phyloP scores from a whole-genome alignment of 2,888 invertebrate genomes.

The Xestia rhomboidea region DNA sequence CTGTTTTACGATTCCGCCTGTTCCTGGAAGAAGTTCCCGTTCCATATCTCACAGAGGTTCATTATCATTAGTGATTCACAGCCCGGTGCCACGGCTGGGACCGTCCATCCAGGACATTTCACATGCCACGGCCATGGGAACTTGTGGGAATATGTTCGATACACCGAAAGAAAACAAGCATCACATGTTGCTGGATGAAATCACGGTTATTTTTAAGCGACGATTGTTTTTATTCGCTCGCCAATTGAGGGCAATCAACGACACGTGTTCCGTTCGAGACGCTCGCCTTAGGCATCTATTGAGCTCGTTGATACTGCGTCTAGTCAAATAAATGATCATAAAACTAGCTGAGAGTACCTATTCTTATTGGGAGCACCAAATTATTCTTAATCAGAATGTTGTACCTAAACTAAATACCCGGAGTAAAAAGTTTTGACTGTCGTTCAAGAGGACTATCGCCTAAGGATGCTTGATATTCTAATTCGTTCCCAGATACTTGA shows the following conservation, averaged over 20 bases:
- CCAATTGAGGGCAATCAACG: constrained; percentile 90
- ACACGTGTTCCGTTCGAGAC: constrained; percentile 88
- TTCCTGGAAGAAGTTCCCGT: constrained; percentile 77
- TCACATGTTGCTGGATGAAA: constrained; percentile 90
- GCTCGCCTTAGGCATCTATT: constrained; percentile 84
- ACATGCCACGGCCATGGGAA: constrained; percentile 79
- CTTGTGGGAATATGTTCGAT: constrained; percentile 83
- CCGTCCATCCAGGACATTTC: constrained; percentile 82
- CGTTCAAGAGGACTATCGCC: not conserved
- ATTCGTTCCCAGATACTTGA: constrained; percentile 72
- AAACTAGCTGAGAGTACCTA: constrained; percentile 38
- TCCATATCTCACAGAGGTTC: constrained; percentile 75
- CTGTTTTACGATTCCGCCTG: constrained; percentile 70
- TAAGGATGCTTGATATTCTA: constrained; percentile 4
- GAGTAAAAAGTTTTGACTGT: constrained; percentile 1
- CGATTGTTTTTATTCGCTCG: constrained; percentile 91
- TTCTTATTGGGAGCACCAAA: constrained; percentile 37
- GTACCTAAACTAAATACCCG: not conserved
- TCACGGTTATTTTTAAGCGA: constrained; percentile 91
- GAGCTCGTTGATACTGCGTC: constrained; percentile 82
- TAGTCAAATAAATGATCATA: constrained; percentile 70
- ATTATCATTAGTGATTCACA: constrained; percentile 84
- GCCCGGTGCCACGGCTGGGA: constrained; percentile 82
- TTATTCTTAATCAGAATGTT: constrained; percentile 33
- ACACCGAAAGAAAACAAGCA: constrained; percentile 84